Conservation (phyloP, 1,140 invertebrate species). For the Nephila pilipes region DNA sequence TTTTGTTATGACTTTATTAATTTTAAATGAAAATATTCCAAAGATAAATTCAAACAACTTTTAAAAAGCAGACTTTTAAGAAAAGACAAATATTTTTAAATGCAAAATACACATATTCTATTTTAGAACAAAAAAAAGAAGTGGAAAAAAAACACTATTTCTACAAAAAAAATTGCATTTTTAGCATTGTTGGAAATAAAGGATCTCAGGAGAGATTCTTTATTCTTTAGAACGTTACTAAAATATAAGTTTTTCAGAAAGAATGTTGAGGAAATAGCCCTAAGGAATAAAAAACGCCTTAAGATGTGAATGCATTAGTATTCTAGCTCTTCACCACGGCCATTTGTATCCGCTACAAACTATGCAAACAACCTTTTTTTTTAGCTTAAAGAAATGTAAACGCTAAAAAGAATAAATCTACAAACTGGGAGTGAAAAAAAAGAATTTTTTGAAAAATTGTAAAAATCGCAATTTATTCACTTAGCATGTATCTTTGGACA, state of each 20-base stretch:
- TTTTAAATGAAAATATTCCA: no score
- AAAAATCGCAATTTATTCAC: no score
- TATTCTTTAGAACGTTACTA: background rate
- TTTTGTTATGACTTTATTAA: no score
- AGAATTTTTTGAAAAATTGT: background rate
- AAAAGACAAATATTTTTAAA: no score
- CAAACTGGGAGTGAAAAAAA: background rate
- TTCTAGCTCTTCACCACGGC: background rate
- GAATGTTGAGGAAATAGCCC: background rate
- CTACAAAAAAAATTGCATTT: background rate
- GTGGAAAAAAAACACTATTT: background rate
- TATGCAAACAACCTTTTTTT: slow-evolving; percentile 9
- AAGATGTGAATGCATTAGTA: slow-evolving; percentile 23
- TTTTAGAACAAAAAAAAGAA: no score
- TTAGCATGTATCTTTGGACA: no score
- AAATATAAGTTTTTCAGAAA: background rate
- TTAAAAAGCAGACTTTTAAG: no score
- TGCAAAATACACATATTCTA: no score
- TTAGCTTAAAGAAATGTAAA: background rate
- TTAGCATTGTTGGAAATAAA: background rate
- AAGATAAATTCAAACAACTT: no score
- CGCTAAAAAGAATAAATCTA: background rate
- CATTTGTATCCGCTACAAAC: slow-evolving; percentile 2
- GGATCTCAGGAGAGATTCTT: background rate
- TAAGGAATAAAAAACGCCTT: background rate